Evolutionary conservation across 2,113 vertebrate genomes (phyloP).

Genomic region (Phocoena phocoena): DNA sequence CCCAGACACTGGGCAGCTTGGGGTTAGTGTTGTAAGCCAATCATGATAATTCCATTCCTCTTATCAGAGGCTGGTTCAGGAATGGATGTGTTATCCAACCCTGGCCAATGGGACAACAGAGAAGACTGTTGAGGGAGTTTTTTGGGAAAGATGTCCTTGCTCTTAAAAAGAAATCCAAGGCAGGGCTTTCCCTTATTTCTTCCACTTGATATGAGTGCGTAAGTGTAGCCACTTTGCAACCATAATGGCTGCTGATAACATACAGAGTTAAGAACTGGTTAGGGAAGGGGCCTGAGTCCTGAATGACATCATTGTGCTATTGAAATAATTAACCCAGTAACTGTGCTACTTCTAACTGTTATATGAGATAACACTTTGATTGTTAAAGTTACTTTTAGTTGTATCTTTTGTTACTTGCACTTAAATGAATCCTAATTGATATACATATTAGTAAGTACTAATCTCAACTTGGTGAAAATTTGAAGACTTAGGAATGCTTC

Average conservation of each 20-base stretch:
- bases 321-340: neutral
- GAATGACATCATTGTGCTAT: neutral
- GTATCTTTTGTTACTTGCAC: neutral
- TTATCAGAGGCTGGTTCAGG: neutral
- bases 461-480: neutral
- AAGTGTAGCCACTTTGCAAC: neutral
- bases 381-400: neutral
- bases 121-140: neutral
- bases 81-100: neutral
- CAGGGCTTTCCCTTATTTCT: neutral
- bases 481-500: neutral
- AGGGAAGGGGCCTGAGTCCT: neutral
- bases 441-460: neutral
- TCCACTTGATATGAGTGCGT: neutral
- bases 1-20: neutral
- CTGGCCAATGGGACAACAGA: neutral
- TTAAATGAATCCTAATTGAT: neutral
- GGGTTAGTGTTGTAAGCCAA: neutral
- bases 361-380: neutral
- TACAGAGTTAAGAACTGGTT: neutral
- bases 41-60: neutral
- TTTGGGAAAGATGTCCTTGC: neutral
- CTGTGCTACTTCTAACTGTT: neutral
- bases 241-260: neutral
- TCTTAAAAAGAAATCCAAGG: neutral